Evolutionary conservation across 1,140 invertebrate genomes (phyloP), one percentile per base, ranked within the genome.

Genomic region (Tyrophagus putrescentiae): DNA sequence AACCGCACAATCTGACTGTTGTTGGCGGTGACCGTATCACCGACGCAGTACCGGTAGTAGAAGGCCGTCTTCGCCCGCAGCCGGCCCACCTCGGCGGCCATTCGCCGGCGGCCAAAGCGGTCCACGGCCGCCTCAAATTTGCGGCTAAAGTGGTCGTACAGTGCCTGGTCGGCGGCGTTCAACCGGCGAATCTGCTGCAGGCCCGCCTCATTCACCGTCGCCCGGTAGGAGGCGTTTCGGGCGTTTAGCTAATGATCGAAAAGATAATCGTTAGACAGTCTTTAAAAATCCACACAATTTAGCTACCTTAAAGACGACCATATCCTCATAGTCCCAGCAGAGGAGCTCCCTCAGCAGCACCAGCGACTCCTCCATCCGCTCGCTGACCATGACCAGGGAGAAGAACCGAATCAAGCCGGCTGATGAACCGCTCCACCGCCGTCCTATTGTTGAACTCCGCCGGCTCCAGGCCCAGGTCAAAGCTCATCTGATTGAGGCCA

Each of bases 141-240:
- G 4, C 65, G 41, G 16, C 65, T 13, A 61, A 74, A 74, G 45
- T 69, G 57, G 11, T 68, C 56, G 45, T 74, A 74, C 6, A 73
- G 50, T 21, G 65, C 57, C 5, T 60, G 48, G 65, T 73, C 72
- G 0, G 68, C 70, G 5, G 53, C 36, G 52, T 71, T 71, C 13
- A 68, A 18, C 25, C 63, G n/a, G 23, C 41, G 33, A 23, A 72
- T 41, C 9, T 27, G 54, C n/a, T 61, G 27, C 13, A 41, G 32
- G 33, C 57, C 54, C 7, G 25, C 21, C 7, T 42, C 54, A 25
- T 36, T 64, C 21, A 69, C 28, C 3, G 44, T 33, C 25, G 45
- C 57, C 32, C 61, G 64, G 29, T 36, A 61, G 21, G 48, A 52
- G 7, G 41, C 29, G 31, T 62, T 57, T 21, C 65, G 48, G 18